phyloP scores from a whole-genome alignment of 2,113 vertebrate genomes.

The Prolemur simus region DNA sequence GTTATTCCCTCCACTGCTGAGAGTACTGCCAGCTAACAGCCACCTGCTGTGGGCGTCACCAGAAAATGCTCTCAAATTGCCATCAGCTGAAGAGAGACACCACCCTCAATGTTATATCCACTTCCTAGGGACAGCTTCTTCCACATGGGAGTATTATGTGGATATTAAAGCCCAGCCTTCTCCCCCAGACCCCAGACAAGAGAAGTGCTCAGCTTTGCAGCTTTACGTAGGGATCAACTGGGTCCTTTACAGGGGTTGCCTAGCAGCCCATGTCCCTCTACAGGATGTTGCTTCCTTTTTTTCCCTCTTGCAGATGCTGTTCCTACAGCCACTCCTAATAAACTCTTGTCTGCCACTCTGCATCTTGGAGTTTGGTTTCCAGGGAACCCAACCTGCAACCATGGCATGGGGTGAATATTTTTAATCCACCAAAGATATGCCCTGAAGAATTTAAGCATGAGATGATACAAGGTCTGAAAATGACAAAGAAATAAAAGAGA shows the following conservation, averaged over 20 bases:
- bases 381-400: neutral
- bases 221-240: accelerated
- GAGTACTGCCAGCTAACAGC: neutral
- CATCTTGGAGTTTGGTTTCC: neutral
- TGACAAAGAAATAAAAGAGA: neutral
- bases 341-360: neutral
- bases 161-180: neutral
- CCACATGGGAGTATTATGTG: accelerated
- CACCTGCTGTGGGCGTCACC: neutral
- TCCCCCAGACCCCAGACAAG: neutral
- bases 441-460: neutral
- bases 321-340: neutral
- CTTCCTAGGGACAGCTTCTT: neutral
- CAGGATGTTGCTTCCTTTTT: accelerated
- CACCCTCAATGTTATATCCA: too few species aligned
- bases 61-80: neutral
- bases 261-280: too few species aligned
- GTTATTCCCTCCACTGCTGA: neutral
- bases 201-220: neutral
- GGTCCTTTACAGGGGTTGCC: neutral
- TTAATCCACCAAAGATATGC: neutral
- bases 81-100: neutral
- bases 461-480: neutral
- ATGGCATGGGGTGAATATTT: neutral
- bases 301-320: neutral